phyloP scores from a whole-genome alignment of 2,888 invertebrate species.

The Drosophila mayaguana region DNA sequence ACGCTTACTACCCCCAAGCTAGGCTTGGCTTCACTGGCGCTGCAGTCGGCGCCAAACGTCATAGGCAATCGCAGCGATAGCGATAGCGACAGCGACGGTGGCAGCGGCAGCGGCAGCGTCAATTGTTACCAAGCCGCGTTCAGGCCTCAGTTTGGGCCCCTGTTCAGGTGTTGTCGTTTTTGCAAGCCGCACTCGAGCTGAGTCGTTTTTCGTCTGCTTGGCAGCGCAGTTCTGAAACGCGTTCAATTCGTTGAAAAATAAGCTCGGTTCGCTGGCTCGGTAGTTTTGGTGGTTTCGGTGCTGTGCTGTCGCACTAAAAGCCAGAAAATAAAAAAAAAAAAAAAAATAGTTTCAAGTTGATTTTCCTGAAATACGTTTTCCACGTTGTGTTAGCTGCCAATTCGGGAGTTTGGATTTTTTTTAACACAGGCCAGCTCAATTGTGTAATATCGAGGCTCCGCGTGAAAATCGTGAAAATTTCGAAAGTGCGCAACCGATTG shows the following conservation, averaged over 20 bases:
- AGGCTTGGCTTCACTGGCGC: conserved; percentile 25
- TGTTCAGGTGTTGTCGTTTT: conserved; percentile 82
- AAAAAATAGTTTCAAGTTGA: conserved; percentile 29
- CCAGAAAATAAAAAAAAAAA: conserved; percentile 25
- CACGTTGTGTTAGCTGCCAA: conserved; percentile 1
- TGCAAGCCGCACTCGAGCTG: conserved; percentile 77
- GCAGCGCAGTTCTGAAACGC: conserved; percentile 83
- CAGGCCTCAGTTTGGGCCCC: conserved; percentile 47
- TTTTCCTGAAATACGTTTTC: conserved; percentile 43
- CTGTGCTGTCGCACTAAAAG: conserved; percentile 22
- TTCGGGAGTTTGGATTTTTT: conserved; percentile 25
- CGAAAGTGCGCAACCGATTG: conserved; percentile 58
- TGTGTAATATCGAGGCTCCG: conserved; percentile 45
- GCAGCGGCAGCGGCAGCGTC: conserved; percentile 10
- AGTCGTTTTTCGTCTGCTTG: conserved; percentile 83
- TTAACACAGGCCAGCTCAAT: conserved; percentile 44
- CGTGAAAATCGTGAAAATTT: conserved; percentile 51
- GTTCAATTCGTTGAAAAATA: conserved; percentile 46
- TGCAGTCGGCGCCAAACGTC: conserved; percentile 32
- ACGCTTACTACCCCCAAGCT: conserved; percentile 37
- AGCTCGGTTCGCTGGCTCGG: conserved; percentile 26
- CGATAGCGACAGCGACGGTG: neutral
- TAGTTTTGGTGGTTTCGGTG: conserved; percentile 8
- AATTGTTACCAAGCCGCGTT: conserved; percentile 32
- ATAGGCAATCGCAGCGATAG: conserved; percentile 35